A percentile compares a stretch with the other conserved stretches of the same genome.
Conservation (phyloP, 2,113 vertebrate species). For the Sylvia atricapilla region DNA sequence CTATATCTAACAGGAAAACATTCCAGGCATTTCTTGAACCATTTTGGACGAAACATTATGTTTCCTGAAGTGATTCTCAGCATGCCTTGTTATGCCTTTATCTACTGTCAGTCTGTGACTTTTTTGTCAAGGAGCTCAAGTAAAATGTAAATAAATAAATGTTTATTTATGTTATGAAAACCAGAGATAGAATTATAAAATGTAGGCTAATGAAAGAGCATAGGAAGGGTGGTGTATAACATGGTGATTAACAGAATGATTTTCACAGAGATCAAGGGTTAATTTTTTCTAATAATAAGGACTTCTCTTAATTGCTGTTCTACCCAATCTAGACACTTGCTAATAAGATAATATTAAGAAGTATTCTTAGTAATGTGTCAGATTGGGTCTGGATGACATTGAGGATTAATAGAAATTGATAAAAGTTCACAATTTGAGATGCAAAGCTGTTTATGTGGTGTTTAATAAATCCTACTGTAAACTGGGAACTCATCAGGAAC, state of each 20-base stretch:
- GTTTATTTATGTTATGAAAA: neutral
- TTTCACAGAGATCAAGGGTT: neutral
- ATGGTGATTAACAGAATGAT: neutral
- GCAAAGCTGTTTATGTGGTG: neutral
- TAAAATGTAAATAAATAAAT: neutral
- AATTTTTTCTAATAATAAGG: neutral
- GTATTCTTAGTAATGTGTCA: neutral
- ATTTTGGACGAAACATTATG: neutral
- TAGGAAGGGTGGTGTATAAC: neutral
- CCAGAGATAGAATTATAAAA: neutral
- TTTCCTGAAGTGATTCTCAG: neutral
- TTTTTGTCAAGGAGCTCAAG: neutral
- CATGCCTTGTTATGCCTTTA: neutral
- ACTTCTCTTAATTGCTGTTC: neutral
- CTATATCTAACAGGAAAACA: neutral
- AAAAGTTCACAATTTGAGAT: neutral
- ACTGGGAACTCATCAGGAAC: neutral
- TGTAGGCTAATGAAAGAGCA: neutral
- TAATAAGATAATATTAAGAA: neutral
- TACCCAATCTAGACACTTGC: neutral
- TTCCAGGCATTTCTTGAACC: neutral
- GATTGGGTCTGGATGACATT: neutral
- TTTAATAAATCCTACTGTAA: neutral
- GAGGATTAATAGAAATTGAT: neutral
- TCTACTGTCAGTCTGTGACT: neutral